A percentile compares a stretch with the other conserved stretches of the same genome.
Evolutionary conservation across 1,140 invertebrate species (phyloP).

Genomic region (Semibalanus balanoides): DNA sequence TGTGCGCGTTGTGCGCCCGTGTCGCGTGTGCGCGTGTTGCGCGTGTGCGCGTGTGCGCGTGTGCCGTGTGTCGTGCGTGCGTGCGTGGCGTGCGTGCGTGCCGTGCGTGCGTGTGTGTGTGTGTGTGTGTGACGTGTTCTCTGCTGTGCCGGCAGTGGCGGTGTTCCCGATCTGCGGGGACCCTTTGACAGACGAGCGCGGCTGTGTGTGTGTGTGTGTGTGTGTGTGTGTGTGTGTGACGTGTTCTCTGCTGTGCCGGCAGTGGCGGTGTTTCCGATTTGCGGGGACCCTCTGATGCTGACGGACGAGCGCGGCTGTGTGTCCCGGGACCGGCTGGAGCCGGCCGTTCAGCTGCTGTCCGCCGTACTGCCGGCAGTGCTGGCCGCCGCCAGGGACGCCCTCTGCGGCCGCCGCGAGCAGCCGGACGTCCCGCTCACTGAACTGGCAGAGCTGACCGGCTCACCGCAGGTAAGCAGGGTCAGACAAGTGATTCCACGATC

Average conservation of each 20-base stretch:
- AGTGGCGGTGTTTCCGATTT: background rate
- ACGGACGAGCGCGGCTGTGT: background rate
- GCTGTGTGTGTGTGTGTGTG: no score
- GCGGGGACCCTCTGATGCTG: background rate
- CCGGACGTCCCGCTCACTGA: background rate
- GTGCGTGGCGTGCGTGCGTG: no score
- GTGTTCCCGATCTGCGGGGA: background rate
- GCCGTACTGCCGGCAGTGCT: background rate
- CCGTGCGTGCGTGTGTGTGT: no score
- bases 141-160: background rate
- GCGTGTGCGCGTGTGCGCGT: no score
- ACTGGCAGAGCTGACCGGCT: background rate
- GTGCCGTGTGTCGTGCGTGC: no score
- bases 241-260: background rate
- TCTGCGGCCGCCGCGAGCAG: background rate
- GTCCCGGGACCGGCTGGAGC: background rate
- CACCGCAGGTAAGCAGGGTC: no score
- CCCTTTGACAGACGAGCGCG: background rate
- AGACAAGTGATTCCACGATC: no score
- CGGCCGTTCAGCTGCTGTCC: background rate
- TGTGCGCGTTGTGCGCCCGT: no score
- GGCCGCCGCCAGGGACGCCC: background rate
- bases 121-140: no score
- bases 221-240: no score
- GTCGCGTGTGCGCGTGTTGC: no score